These are phyloP conservation scores for Hydropsyche tenuis DNA, from an alignment of 1,140 invertebrate genomes.

Conservation along the genomic window DNA sequence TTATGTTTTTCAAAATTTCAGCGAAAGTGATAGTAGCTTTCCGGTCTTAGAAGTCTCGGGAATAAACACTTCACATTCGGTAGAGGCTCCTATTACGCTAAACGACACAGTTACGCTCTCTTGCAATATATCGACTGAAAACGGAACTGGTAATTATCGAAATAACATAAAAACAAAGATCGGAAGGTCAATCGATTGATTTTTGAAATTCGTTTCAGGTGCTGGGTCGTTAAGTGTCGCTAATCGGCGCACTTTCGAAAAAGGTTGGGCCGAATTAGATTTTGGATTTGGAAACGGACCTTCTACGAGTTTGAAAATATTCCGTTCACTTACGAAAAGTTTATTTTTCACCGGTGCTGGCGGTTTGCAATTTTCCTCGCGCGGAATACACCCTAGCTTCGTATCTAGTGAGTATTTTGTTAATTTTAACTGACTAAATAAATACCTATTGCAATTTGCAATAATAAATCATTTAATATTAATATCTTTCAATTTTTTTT, in stretches of 20 bases:
- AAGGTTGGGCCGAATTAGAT: conserved; percentile 84
- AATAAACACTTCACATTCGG: conserved; percentile 90
- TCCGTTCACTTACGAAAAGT: conserved; percentile 71
- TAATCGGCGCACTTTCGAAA: conserved; percentile 78
- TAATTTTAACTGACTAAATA: too few species aligned
- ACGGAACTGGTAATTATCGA: conserved; percentile 74
- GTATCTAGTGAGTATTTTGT: conserved; percentile 70
- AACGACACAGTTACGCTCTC: conserved; percentile 83
- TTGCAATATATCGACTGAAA: conserved; percentile 82
- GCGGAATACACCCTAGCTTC: conserved; percentile 74
- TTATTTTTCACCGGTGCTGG: conserved; percentile 76
- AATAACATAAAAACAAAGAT: background rate
- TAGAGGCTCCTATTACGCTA: conserved; percentile 88
- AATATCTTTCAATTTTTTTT: background rate
- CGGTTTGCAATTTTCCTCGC: conserved; percentile 73
- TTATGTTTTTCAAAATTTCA: conserved; percentile 53
- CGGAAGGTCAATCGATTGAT: background rate
- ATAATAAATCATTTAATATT: background rate
- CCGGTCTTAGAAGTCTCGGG: conserved; percentile 87
- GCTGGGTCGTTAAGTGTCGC: conserved; percentile 76
- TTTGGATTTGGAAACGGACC: conserved; percentile 82
- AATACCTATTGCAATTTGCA: too few species aligned
- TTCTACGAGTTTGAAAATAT: conserved; percentile 74
- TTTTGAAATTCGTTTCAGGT: conserved; percentile 59
- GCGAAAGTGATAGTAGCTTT: conserved; percentile 64